Base-by-base conservation (phyloP, 2,888 invertebrate species). In the Lampropteryx suffumata region DNA sequence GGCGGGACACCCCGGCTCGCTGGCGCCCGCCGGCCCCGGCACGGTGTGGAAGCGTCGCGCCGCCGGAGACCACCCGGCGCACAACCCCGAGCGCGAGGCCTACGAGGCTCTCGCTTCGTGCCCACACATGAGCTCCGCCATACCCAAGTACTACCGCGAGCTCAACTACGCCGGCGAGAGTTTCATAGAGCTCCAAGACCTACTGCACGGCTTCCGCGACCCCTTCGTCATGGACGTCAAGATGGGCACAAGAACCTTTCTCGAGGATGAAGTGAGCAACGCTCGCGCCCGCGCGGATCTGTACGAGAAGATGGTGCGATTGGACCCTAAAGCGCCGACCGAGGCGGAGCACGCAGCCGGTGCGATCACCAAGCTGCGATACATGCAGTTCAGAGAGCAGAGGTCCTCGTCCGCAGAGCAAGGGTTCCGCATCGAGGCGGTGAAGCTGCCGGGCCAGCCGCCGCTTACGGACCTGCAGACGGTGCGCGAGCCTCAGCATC, bases 201-300 rank as follows among this genome's bases (percentile, higher is more conserved):
- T 99, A 12, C 89, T 98, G 14, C 95, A 96, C 68, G 96, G 96
- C 49, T 99, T 98, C 84, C 84, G 91, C 71, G 96, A 98, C 84
- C 98, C 98, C 0, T 95, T 95, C 73, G 97, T 99, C 0, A 98
- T 99, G 94, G 99, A 99, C 82, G 95, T 99, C 55, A 99, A 99
- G 91, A 96, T 99, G 93, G 99, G 99, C 33, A 96, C 96, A 1
- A 93, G 98, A 70, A 99, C 99, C 12, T 99, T 99, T 83, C 92
- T 98, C 29, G 99, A 99, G 83, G 95, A 95, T 1, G 99, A 99
- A 91, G 99, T 99, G 30, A 94, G 94, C 73, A 99, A 98, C 75
- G 94, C 94, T 14, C 93, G 93, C 34, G 94, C 96, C 11, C 92
- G 99, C 39, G 75, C 92, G 2, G 99, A 99, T 85, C 91, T 99